These are phyloP conservation scores for Drosophila neocordata DNA, from an alignment of 1,140 invertebrate species.

Conservation along the genomic window DNA sequence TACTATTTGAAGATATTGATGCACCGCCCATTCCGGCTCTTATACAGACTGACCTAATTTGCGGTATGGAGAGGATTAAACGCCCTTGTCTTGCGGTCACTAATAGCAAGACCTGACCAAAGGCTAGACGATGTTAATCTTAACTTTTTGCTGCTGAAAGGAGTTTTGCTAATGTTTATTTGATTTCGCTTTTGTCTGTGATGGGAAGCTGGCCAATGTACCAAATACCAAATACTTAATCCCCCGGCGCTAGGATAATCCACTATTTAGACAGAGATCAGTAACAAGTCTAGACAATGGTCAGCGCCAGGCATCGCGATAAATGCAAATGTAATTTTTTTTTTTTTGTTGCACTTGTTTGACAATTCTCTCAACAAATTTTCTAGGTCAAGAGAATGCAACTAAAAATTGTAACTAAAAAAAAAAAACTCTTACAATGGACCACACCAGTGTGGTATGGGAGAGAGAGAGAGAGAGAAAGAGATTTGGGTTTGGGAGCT, in stretches of 20 bases:
- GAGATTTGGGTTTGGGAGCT: not conserved
- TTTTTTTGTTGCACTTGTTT: conserved; percentile 33
- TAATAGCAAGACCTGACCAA: conserved; percentile 48
- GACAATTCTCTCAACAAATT: conserved; percentile 8
- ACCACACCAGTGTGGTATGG: conserved; percentile 32
- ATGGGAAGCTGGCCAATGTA: conserved; percentile 32
- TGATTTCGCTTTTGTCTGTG: conserved; percentile 70
- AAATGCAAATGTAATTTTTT: conserved; percentile 39
- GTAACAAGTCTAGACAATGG: conserved; percentile 82
- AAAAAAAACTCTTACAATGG: conserved; percentile 36
- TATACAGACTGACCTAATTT: conserved; percentile 69
- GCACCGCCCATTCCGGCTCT: conserved; percentile 3
- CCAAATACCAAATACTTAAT: no score
- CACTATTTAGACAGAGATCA: conserved; percentile 72
- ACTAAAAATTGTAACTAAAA: not conserved
- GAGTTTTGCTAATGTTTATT: conserved; percentile 75
- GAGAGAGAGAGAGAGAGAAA: conserved; percentile 12
- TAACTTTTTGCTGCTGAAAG: conserved; percentile 73
- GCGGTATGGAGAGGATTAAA: conserved; percentile 51
- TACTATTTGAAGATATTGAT: no score
- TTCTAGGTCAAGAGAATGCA: conserved; percentile 49
- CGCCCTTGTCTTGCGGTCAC: conserved; percentile 68
- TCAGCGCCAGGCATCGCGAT: conserved; percentile 61
- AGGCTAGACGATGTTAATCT: conserved; percentile 73
- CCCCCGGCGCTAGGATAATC: conserved; percentile 81